Conservation (phyloP, 2,888 invertebrate genomes). For the Apamea sordens region DNA sequence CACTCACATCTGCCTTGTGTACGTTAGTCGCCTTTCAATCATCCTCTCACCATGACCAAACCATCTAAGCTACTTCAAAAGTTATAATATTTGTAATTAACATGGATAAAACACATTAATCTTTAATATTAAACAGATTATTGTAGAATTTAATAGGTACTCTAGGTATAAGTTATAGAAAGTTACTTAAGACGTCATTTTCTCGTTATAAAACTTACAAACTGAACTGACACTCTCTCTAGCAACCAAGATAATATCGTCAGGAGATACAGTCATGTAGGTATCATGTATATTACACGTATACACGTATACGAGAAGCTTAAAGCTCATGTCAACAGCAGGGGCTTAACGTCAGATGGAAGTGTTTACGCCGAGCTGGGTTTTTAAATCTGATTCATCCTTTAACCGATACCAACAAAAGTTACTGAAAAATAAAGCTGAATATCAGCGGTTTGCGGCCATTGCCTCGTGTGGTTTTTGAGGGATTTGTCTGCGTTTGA, state of each 20-base stretch:
- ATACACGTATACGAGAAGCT: slow-evolving; percentile 3
- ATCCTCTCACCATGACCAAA: too few relatives aligned
- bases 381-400: slow-evolving; percentile 43
- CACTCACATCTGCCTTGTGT: too few relatives aligned
- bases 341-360: slow-evolving; percentile 31
- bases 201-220: not conserved
- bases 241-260: not conserved
- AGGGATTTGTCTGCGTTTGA: slow-evolving; percentile 2
- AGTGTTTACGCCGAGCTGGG: slow-evolving; percentile 35
- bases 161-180: too few relatives aligned
- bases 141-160: too few relatives aligned
- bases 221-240: not conserved
- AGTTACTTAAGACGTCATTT: not conserved
- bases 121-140: too few relatives aligned
- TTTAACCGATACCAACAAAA: slow-evolving; percentile 29
- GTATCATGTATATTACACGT: not conserved
- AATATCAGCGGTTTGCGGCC: slow-evolving; percentile 15
- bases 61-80: too few relatives aligned
- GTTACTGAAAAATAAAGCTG: slow-evolving; percentile 30
- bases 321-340: slow-evolving; percentile 44
- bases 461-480: not conserved
- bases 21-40: too few relatives aligned
- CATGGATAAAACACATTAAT: too few relatives aligned
- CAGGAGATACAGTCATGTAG: not conserved
- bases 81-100: too few relatives aligned